phyloP scores from a whole-genome alignment of 2,113 vertebrate genomes.

The Etia nguti region DNA sequence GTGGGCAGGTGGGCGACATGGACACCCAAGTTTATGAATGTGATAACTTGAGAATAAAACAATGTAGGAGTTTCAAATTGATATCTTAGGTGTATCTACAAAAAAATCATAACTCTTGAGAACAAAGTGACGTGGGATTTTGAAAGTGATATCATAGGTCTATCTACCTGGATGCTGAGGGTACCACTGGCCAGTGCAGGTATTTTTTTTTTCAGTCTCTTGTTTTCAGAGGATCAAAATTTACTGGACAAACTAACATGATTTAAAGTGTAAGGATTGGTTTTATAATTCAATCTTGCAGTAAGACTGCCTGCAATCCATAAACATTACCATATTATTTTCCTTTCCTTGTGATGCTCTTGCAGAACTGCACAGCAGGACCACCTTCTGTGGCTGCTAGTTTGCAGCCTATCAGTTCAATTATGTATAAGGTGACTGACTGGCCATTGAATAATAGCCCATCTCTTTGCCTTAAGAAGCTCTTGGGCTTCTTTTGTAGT shows the following conservation, averaged over 20 bases:
- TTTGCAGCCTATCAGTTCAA: too few species aligned
- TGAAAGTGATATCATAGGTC: fast-evolving
- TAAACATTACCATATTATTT: not conserved
- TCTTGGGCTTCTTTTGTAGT: too few species aligned
- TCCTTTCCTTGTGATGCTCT: not conserved
- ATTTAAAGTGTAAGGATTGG: not conserved
- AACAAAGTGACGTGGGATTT: not conserved
- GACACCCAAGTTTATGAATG: not conserved
- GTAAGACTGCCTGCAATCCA: not conserved
- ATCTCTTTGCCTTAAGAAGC: too few species aligned
- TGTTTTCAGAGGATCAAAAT: not conserved
- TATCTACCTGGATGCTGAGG: not conserved
- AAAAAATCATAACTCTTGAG: not conserved
- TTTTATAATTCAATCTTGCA: not conserved
- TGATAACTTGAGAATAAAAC: not conserved
- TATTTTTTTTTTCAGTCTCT: not conserved
- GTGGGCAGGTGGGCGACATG: not conserved
- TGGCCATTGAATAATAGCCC: too few species aligned
- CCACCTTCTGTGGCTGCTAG: too few species aligned
- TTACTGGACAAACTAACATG: fast-evolving
- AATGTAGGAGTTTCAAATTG: not conserved
- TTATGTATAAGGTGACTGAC: too few species aligned
- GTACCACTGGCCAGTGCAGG: not conserved
- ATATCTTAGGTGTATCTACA: fast-evolving
- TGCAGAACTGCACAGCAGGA: too few species aligned